Conservation (phyloP, 2,888 invertebrate genomes). For the Homarus gammarus region DNA sequence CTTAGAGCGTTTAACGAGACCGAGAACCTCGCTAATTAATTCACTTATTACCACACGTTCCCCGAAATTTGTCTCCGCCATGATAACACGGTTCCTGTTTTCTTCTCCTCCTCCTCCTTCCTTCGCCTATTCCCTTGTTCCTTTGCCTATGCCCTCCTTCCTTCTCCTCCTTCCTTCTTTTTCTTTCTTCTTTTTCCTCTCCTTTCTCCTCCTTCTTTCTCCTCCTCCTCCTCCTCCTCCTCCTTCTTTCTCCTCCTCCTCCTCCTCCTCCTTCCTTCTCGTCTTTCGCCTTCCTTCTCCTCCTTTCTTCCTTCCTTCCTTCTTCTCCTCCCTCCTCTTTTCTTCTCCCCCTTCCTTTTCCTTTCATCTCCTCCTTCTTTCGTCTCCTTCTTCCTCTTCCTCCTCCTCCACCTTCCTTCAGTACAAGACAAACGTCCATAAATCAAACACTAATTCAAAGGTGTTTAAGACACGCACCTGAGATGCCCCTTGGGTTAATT, state of each 20-base stretch:
- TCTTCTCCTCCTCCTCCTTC: slow-evolving; percentile 3
- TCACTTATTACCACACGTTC: no score
- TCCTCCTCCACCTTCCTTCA: no score
- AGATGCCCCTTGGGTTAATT: no score
- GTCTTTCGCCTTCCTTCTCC: background rate
- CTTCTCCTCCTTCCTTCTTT: background rate
- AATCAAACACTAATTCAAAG: no score
- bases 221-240: background rate
- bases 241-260: background rate
- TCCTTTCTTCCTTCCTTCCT: background rate
- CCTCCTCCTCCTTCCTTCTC: background rate
- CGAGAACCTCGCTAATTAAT: no score
- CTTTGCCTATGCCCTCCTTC: background rate
- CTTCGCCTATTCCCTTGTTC: background rate
- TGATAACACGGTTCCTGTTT: no score
- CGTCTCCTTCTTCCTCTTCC: background rate
- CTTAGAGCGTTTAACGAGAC: no score
- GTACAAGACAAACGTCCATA: no score
- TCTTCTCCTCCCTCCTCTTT: background rate
- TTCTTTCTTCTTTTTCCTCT: no score
- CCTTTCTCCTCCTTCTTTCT: background rate
- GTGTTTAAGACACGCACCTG: no score
- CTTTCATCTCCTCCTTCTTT: background rate
- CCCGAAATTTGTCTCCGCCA: no score
- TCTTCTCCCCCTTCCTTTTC: background rate